Percentiles rank a stretch among this genome's conserved stretches.
phyloP scores from a whole-genome alignment of 2,888 invertebrate genomes.

The Scrobipalpa atriplicella region DNA sequence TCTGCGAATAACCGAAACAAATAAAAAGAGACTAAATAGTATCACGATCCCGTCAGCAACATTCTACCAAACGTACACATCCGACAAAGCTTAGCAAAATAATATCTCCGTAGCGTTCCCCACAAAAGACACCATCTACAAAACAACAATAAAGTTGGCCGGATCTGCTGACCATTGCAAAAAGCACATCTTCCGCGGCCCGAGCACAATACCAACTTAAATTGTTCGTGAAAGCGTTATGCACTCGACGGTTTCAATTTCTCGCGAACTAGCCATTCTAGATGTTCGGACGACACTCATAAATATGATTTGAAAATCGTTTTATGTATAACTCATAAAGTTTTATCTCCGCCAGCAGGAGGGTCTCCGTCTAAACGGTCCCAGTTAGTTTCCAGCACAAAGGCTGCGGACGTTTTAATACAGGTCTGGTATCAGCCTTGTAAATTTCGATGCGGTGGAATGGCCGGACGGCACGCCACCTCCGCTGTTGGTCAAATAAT shows the following conservation, averaged over 20 bases:
- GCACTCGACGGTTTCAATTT: slow-evolving; percentile 79
- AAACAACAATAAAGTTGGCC: slow-evolving; percentile 69
- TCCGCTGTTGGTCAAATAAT: slow-evolving; percentile 77
- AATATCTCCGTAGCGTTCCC: slow-evolving; percentile 54
- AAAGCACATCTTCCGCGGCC: slow-evolving; percentile 67
- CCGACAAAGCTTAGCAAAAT: slow-evolving; percentile 29
- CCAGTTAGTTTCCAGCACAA: slow-evolving; percentile 75
- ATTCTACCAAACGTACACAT: neutral
- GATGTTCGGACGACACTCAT: slow-evolving; percentile 75
- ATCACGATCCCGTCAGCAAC: neutral
- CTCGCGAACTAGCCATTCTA: slow-evolving; percentile 75
- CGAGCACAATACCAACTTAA: slow-evolving; percentile 77
- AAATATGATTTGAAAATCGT: slow-evolving; percentile 82
- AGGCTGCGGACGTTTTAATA: slow-evolving; percentile 79
- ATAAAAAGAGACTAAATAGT: neutral
- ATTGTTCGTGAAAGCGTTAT: slow-evolving; percentile 79
- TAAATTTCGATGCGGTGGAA: slow-evolving; percentile 73
- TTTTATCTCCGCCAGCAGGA: slow-evolving; percentile 72
- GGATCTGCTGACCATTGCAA: slow-evolving; percentile 69
- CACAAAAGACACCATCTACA: slow-evolving; percentile 60
- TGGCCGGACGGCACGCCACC: slow-evolving; percentile 73
- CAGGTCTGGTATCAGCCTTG: slow-evolving; percentile 72
- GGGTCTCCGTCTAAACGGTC: slow-evolving; percentile 65
- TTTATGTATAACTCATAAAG: slow-evolving; percentile 81
- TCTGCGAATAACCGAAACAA: too few relatives aligned